phyloP scores from a whole-genome alignment of 2,113 vertebrate genomes.

The Rhineura floridana region DNA sequence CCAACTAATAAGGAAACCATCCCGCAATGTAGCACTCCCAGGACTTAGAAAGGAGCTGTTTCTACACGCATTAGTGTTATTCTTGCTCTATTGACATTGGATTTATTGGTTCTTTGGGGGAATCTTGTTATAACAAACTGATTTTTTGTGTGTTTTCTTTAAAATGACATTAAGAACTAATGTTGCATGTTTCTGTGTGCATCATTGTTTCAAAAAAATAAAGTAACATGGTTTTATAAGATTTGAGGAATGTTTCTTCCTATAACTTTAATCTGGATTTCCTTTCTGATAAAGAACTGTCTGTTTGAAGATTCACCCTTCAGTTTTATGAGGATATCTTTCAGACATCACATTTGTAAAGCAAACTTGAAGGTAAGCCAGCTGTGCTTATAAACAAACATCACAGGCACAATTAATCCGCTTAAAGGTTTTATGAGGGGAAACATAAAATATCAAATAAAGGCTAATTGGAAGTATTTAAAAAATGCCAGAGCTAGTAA shows the following conservation, averaged over 20 bases:
- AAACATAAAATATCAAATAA: constrained; percentile 89
- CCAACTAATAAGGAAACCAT: constrained; percentile 68
- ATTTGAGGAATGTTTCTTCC: constrained; percentile 48
- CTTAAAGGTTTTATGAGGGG: constrained; percentile 84
- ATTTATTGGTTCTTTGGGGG: constrained; percentile 48
- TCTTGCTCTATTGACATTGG: constrained; percentile 21
- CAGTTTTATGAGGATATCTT: constrained; percentile 75
- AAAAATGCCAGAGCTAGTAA: constrained; percentile 77
- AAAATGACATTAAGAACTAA: constrained; percentile 29
- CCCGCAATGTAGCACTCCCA: constrained; percentile 56
- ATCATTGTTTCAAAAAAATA: constrained; percentile 9
- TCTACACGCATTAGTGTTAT: constrained; percentile 43
- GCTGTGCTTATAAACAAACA: constrained; percentile 83
- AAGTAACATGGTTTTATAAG: background rate
- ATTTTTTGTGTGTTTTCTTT: background rate
- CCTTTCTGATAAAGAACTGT: constrained; percentile 69
- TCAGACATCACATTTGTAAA: constrained; percentile 77
- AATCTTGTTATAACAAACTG: constrained; percentile 30
- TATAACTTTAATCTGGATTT: constrained; percentile 70
- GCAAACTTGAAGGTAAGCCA: constrained; percentile 79
- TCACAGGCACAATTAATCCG: constrained; percentile 82
- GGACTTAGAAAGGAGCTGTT: constrained; percentile 41
- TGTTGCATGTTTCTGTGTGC: background rate
- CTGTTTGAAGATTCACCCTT: constrained; percentile 74
- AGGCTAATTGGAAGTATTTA: constrained; percentile 84